Conservation (phyloP, 2,797 vertebrate genomes). For the Chaetophractus vellerosus region DNA sequence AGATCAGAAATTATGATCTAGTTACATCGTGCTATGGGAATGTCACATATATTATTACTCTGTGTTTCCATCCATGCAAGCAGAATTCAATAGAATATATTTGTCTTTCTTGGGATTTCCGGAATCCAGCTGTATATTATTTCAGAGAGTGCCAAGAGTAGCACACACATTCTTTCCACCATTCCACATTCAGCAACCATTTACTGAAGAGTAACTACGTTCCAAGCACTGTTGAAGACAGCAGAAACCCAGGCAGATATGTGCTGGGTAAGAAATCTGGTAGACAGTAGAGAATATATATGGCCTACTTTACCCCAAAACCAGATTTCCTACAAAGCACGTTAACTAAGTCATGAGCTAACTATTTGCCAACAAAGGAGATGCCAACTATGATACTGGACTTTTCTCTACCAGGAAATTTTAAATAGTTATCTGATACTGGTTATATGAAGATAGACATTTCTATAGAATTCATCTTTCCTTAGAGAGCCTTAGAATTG, state of each 20-base stretch:
- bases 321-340: not conserved
- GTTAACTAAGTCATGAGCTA: not conserved
- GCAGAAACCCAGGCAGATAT: not conserved
- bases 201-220: not conserved
- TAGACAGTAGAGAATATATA: not conserved
- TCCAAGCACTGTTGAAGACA: not conserved
- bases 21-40: too few relatives aligned
- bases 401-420: not conserved
- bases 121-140: not conserved
- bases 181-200: conserved; percentile 7
- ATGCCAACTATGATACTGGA: not conserved
- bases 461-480: not conserved
- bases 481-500: not conserved
- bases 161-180: not conserved
- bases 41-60: not conserved
- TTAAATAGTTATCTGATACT: conserved; percentile 19
- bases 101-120: conserved; percentile 3
- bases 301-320: not conserved
- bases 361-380: conserved; percentile 11
- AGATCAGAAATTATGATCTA: not conserved
- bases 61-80: not conserved
- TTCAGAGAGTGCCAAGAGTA: not conserved
- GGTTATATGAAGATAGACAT: not conserved
- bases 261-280: not conserved
- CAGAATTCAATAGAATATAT: not conserved